Percentiles rank a stretch among this genome's conserved stretches.
Evolutionary conservation across 2,888 invertebrate species (phyloP).

Genomic region (Ectobius pallidus): DNA sequence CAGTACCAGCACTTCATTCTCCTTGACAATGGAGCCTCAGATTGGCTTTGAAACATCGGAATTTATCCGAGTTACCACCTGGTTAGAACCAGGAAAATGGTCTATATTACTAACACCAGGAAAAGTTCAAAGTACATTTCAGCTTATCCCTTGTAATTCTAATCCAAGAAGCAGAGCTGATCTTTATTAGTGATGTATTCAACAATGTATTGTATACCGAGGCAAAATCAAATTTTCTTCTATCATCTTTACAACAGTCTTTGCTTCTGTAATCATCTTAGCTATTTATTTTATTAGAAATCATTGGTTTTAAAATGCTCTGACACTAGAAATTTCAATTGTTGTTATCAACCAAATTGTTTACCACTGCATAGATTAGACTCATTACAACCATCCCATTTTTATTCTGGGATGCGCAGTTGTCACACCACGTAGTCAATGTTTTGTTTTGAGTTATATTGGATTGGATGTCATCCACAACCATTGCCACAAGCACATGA

Average conservation of each 20-base stretch:
- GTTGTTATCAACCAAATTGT: conserved; percentile 10
- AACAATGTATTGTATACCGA: conserved; percentile 5
- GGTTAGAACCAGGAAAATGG: too few relatives aligned
- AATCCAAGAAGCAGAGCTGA: conserved; percentile 5
- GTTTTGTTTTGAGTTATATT: not conserved
- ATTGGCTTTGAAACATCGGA: too few relatives aligned
- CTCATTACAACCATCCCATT: not conserved
- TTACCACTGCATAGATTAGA: conserved; percentile 1
- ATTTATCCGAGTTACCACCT: too few relatives aligned
- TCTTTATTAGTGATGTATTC: not conserved
- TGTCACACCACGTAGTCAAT: not conserved
- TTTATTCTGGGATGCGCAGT: not conserved
- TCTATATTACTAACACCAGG: too few relatives aligned
- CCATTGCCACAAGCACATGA: conserved; percentile 16
- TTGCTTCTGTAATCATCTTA: conserved; percentile 1
- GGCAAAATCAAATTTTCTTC: conserved; percentile 4
- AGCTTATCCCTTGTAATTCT: conserved; percentile 1
- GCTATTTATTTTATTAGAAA: conserved; percentile 7
- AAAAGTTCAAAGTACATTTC: too few relatives aligned
- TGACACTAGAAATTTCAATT: not conserved
- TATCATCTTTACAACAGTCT: not conserved
- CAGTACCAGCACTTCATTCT: too few relatives aligned
- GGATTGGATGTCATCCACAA: not conserved
- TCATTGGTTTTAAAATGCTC: conserved; percentile 6
- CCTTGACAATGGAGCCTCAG: too few relatives aligned